Percentiles rank a stretch among this genome's conserved stretches.
Evolutionary conservation across 35 echinoderm and acorn worm species (phyloP).

Genomic region (Lytechinus variegatus): DNA sequence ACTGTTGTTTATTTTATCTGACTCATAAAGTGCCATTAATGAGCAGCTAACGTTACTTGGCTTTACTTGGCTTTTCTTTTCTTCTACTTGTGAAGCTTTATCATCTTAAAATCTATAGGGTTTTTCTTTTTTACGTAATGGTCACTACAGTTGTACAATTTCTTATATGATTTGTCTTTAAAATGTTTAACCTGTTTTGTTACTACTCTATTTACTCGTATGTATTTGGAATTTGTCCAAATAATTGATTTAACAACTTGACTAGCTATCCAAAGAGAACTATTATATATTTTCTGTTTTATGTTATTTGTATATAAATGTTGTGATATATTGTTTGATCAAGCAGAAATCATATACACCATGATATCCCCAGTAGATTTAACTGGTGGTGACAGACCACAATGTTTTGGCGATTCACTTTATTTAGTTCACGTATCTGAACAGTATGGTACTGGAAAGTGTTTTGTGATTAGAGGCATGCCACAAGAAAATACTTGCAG

Average conservation of each 20-base stretch:
- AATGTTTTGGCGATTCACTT: no score
- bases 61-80: not conserved
- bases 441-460: no score
- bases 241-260: not conserved
- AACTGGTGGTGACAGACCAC: not conserved
- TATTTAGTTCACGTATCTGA: no score
- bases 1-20: not conserved
- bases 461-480: no score
- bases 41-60: not conserved
- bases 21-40: not conserved
- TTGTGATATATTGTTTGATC: not conserved
- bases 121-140: not conserved
- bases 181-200: not conserved
- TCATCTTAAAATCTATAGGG: not conserved
- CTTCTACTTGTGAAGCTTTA: not conserved
- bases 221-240: not conserved
- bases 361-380: not conserved
- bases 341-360: not conserved
- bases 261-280: constrained; percentile 11
- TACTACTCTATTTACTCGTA: not conserved
- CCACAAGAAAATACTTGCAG: no score
- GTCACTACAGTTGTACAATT: not conserved
- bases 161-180: not conserved
- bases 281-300: constrained; percentile 2
- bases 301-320: not conserved